Evolutionary conservation across 2,113 vertebrate species (phyloP).

Genomic region (Etia nguti): DNA sequence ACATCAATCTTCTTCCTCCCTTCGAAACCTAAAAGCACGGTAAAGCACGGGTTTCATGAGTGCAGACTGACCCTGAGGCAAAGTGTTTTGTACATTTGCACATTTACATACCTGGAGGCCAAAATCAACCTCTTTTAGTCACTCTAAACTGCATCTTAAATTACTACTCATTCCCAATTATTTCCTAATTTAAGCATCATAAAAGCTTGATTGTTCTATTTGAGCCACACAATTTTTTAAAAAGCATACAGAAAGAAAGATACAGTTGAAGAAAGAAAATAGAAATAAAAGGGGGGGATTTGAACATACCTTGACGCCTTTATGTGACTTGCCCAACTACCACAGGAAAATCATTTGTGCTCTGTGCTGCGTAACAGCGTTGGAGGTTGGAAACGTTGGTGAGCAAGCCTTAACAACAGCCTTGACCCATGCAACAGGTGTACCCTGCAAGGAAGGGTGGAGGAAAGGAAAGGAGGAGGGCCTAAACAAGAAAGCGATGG

Average conservation of each 20-base stretch:
- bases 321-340: background rate
- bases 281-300: background rate
- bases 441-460: constrained; percentile 39
- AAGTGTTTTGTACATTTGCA: background rate
- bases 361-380: background rate
- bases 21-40: background rate
- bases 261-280: background rate
- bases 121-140: background rate
- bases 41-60: background rate
- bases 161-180: background rate
- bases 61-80: background rate
- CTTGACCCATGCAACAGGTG: constrained; percentile 45
- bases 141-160: background rate
- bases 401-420: constrained; percentile 17
- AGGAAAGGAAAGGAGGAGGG: constrained; percentile 10
- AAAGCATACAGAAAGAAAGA: background rate
- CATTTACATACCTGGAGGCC: background rate
- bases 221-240: background rate
- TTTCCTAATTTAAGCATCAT: background rate
- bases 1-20: background rate
- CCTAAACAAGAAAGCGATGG: background rate
- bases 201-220: background rate
- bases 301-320: constrained; percentile 17
- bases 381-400: background rate
- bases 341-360: background rate